Evolutionary conservation across 2,797 vertebrate genomes (phyloP), one percentile per base, ranked within the genome.

Genomic region (Peromyscus eremicus): DNA sequence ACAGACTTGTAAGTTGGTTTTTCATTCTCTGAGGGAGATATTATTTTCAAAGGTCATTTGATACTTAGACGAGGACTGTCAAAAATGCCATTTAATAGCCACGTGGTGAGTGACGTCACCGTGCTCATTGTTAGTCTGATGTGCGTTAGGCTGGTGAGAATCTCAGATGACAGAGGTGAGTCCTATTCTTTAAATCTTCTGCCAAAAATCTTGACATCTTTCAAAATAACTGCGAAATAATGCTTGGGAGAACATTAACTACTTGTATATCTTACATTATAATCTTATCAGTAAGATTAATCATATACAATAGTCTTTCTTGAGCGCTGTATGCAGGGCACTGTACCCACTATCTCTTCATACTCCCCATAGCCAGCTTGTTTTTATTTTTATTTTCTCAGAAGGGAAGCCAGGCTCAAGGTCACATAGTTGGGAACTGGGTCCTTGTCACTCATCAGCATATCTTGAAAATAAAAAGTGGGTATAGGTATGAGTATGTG

Each of bases 1-100:
- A 27, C 64, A 92, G 55, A 57, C n/a, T 73, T 49, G 12, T 0
- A 68, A 40, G 21, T 19, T 73, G 32, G 0, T 8, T 88, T 94
- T 92, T 84, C 34, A 60, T 91, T 76, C 6, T 96, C 89, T 75
- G 60, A 81, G 89, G 66, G 25, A 66, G 34, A 83, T 57, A 75
- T 27, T 52, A 16, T 82, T 75, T 95, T 52, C 10, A 75, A 90
- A 73, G 43, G 29, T 52, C 34, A 40, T 77, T 81, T 57, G 57
- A 60, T 55, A 43, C 55, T 49, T 73, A 46, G 10, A 37, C 2
- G 21, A 75, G 46, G 25, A 49, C 21, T 40, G 13, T 40, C 76
- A 37, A 80, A 68, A 21, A 11, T 46, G 21, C 66, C n/a, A 25
- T 27, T 32, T 49, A 23, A 68, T 21, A 68, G 49, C 60, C 60